These are phyloP conservation scores for Heterotis niloticus DNA, from an alignment of 2,113 vertebrate genomes.

Conservation along the genomic window DNA sequence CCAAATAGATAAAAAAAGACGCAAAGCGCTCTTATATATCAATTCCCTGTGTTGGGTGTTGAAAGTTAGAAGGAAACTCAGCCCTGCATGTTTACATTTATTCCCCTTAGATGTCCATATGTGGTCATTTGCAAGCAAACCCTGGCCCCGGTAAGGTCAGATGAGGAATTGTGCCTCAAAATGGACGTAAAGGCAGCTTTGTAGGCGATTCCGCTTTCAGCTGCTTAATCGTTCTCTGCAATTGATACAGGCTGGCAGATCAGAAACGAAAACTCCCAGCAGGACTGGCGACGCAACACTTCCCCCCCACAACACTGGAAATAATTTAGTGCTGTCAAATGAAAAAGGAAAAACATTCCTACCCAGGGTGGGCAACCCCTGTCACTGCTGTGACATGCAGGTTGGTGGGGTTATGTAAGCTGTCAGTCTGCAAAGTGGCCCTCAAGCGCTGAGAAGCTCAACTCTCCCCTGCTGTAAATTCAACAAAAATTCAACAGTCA, in stretches of 20 bases:
- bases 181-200: not conserved
- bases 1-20: too few relatives aligned
- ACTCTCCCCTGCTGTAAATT: not conserved
- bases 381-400: conserved; percentile 17
- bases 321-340: conserved; percentile 30
- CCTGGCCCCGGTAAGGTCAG: not conserved
- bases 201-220: conserved; percentile 5
- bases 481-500: conserved; percentile 1
- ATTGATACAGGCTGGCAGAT: conserved; percentile 19
- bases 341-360: conserved; percentile 23
- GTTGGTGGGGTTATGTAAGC: conserved; percentile 29
- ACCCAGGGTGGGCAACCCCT: conserved; percentile 13
- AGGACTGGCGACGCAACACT: conserved; percentile 5
- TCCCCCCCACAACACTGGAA: conserved; percentile 15
- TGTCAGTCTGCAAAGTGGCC: conserved; percentile 24
- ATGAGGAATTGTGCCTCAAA: not conserved
- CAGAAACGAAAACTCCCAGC: conserved; percentile 29
- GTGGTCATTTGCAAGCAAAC: too few relatives aligned
- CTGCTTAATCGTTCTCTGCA: conserved; percentile 19
- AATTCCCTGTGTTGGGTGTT: too few relatives aligned
- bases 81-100: too few relatives aligned
- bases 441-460: conserved; percentile 6
- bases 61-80: too few relatives aligned
- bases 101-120: too few relatives aligned
- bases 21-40: too few relatives aligned